Evolutionary conservation across 2,113 vertebrate species (phyloP).

Genomic region (Anolis carolinensis): DNA sequence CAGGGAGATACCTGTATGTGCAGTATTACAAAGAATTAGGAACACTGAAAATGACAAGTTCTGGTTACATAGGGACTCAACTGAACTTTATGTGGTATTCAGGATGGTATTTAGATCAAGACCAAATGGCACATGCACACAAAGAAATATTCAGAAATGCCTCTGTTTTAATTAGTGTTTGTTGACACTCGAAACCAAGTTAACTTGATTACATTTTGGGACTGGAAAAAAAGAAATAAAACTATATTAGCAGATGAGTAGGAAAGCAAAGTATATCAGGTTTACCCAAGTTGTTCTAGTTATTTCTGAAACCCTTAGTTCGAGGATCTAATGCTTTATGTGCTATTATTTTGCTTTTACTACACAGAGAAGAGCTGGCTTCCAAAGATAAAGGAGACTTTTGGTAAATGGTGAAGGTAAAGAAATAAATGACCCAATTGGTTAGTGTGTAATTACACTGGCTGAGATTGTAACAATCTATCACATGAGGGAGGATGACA

Average conservation of each 20-base stretch:
- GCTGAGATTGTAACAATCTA: slow-evolving; percentile 97
- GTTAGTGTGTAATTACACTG: slow-evolving; percentile 96
- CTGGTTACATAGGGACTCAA: neutral
- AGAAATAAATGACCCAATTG: slow-evolving; percentile 98
- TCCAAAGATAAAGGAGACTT: slow-evolving; percentile 95
- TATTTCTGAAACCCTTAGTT: slow-evolving; percentile 74
- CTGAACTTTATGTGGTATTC: neutral
- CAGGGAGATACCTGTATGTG: neutral
- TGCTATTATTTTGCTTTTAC: slow-evolving; percentile 87
- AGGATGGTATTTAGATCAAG: neutral
- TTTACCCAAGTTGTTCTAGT: slow-evolving; percentile 73
- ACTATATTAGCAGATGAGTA: neutral
- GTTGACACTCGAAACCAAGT: slow-evolving; percentile 53
- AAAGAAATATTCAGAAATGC: slow-evolving; percentile 57
- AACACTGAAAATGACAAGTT: neutral
- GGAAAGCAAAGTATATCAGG: slow-evolving; percentile 53
- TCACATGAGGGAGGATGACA: slow-evolving; percentile 92
- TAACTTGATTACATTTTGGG: slow-evolving; percentile 43
- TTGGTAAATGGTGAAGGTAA: slow-evolving; percentile 96
- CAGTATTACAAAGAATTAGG: neutral
- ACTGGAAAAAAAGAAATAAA: slow-evolving; percentile 53
- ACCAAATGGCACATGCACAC: slow-evolving; percentile 9
- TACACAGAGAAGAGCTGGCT: slow-evolving; percentile 90
- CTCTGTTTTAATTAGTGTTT: slow-evolving; percentile 58
- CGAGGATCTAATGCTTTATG: slow-evolving; percentile 85